Evolutionary conservation across 2,797 vertebrate genomes (phyloP).

Genomic region (Gymnocypris eckloni): DNA sequence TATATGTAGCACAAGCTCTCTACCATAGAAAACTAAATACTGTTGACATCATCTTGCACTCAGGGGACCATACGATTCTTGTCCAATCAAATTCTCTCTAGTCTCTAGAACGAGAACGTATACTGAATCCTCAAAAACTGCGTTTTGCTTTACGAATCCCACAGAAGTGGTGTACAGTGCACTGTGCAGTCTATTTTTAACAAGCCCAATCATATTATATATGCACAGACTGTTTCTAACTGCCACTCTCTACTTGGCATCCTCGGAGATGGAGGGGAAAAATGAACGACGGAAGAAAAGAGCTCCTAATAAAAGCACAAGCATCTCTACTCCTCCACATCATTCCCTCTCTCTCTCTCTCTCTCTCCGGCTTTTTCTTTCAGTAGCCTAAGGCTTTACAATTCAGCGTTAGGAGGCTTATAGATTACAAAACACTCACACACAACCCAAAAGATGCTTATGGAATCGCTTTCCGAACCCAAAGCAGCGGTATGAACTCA

Average conservation of each 20-base stretch:
- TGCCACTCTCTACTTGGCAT: slow-evolving; percentile 77
- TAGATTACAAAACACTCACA: slow-evolving; percentile 27
- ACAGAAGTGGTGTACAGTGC: slow-evolving; percentile 11
- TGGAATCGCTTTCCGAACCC: slow-evolving; percentile 26
- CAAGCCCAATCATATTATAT: slow-evolving; percentile 52
- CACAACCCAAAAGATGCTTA: slow-evolving; percentile 38
- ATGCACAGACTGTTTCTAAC: slow-evolving; percentile 68
- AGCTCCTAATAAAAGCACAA: slow-evolving; percentile 75
- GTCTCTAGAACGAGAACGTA: background rate
- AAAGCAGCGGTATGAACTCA: slow-evolving; percentile 25
- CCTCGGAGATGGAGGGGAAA: slow-evolving; percentile 73
- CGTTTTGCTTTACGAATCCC: background rate
- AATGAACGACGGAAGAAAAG: slow-evolving; percentile 71
- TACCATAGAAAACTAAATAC: background rate
- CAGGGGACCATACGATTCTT: background rate
- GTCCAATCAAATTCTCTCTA: background rate
- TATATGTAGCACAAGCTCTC: background rate
- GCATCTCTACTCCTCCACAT: slow-evolving; percentile 72
- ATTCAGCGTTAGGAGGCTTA: slow-evolving; percentile 35
- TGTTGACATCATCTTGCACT: background rate
- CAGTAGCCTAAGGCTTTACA: slow-evolving; percentile 33
- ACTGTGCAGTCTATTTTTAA: slow-evolving; percentile 45
- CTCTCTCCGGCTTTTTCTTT: slow-evolving; percentile 6
- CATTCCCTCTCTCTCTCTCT: slow-evolving; percentile 16
- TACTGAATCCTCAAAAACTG: background rate